phyloP scores from a whole-genome alignment of 2,888 invertebrate genomes.

The Lutraria lutraria region DNA sequence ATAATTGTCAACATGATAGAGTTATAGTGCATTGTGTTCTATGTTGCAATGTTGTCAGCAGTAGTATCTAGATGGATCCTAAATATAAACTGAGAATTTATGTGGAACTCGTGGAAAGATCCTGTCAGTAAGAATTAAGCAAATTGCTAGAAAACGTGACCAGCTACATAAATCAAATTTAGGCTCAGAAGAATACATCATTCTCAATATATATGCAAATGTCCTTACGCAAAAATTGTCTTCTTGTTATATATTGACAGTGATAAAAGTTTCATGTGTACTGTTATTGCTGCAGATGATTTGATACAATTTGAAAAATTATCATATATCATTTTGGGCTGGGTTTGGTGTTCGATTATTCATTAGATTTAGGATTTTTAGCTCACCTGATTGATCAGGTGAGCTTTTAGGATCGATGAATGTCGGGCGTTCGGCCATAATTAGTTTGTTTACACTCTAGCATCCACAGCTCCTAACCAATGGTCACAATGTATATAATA shows the following conservation, averaged over 20 bases:
- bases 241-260: background rate
- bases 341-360: no score
- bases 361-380: no score
- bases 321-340: no score
- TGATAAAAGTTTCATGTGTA: background rate
- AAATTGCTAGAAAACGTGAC: background rate
- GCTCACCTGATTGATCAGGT: no score
- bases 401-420: no score
- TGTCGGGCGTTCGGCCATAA: no score
- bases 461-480: no score
- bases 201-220: background rate
- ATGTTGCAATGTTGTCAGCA: background rate
- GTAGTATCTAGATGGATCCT: background rate
- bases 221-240: background rate
- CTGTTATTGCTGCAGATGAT: no score
- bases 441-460: no score
- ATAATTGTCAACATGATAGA: background rate
- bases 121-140: background rate
- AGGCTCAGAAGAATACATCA: background rate
- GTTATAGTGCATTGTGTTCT: background rate
- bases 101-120: background rate
- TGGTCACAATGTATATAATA: no score
- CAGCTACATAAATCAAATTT: background rate
- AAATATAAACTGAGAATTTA: background rate
- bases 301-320: no score